phyloP scores from a whole-genome alignment of 2,797 vertebrate species.

The Brachyrhaphis roseni region DNA sequence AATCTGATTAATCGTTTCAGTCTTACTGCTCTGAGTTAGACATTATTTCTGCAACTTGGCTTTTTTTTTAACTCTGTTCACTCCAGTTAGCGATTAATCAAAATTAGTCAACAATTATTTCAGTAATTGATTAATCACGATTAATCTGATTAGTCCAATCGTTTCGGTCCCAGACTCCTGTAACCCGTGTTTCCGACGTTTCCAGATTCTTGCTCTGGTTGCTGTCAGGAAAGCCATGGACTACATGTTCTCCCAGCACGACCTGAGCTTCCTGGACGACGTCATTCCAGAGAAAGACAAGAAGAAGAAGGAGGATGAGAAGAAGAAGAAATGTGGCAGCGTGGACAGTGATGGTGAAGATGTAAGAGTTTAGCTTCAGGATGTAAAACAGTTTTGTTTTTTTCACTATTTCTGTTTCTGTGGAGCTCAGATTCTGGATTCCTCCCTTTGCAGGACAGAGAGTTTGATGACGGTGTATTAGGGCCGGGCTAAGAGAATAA shows the following conservation, averaged over 20 bases:
- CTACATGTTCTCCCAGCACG: conserved; percentile 95
- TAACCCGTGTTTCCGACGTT: conserved; percentile 13
- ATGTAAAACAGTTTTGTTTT: not conserved
- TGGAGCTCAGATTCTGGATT: not conserved
- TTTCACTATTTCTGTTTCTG: not conserved
- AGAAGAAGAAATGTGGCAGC: conserved; percentile 91
- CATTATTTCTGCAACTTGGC: no score
- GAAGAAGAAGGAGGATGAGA: conserved; percentile 98
- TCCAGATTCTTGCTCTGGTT: conserved; percentile 95
- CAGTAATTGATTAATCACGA: no score
- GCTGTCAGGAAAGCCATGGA: conserved; percentile 97
- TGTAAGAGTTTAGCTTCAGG: conserved; percentile 76
- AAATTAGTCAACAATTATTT: no score
- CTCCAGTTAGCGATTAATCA: no score
- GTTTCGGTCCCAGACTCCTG: not conserved
- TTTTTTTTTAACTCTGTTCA: no score
- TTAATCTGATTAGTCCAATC: no score
- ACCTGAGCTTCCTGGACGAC: conserved; percentile 95
- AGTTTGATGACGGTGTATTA: not conserved
- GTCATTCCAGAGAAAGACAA: conserved; percentile 99
- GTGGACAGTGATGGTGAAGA: conserved; percentile 94
- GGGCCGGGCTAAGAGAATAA: not conserved
- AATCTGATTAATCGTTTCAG: no score
- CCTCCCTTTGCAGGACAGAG: not conserved
- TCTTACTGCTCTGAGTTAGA: no score